Base-by-base conservation (phyloP, 2,888 invertebrate genomes). In the Alcis repandata region DNA sequence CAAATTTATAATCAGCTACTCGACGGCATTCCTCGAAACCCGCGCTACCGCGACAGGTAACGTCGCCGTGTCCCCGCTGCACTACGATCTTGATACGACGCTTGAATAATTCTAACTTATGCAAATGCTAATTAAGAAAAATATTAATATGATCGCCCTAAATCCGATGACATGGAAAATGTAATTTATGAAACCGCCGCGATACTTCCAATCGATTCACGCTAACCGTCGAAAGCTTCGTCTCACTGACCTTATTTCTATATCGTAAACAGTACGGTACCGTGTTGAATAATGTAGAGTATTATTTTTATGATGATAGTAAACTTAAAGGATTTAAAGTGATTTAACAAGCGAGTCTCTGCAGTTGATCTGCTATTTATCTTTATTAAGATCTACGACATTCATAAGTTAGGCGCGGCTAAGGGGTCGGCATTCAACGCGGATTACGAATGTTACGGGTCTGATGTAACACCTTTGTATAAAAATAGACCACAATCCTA, bases 1-100 rank as follows among this genome's bases (percentile, higher is more conserved):
- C 83, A 85, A 87, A 90, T 87, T 88, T 86, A 89, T 86, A 90
- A 88, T 87, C 86, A 81, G 87, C 82, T 76, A 83, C 82, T 82
- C 83, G 80, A 82, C 89, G 82, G 86, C 90, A 91, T 91, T 91
- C 90, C 89, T 81, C 79, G 79, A 80, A 79, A 79, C 74, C 74
- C 72, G 75, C 75, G 78, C 74, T 77, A 79, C 77, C 75, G 74
- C 77, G 79, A 79, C 82, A 83, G 83, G 85, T 83, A 84, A 82
- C 82, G 76, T 81, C 79, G 75, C 79, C 75, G 68, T 75, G 74
- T 40, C 54, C 68, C 75, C 72, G 71, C 73, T 69, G 74, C 79
- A 65, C 57, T 49, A 62, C 62, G 48, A 66, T 62, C 68, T 63
- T 63, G 73, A 67, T 72, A 63, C 54, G 38, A 72, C 70, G 59